phyloP scores from a whole-genome alignment of 1,140 invertebrate species.

The Dendroctonus valens region DNA sequence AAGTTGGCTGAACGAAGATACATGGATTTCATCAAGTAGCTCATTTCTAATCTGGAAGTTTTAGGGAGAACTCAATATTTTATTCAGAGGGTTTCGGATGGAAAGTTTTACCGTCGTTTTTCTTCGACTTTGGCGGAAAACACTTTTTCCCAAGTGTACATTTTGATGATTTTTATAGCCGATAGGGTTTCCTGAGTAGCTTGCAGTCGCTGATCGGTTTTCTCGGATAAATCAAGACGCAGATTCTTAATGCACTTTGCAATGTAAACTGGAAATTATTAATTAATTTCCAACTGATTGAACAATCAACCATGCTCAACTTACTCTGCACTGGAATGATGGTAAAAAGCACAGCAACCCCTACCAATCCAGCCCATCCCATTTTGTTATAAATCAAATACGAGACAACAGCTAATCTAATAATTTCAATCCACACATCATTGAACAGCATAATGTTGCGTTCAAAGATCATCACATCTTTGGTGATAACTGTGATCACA shows the following conservation, averaged over 20 bases:
- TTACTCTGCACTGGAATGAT: constrained; percentile 81
- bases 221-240: constrained; percentile 26
- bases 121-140: constrained; percentile 65
- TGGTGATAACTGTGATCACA: constrained; percentile 86
- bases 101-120: constrained; percentile 24
- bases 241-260: constrained; percentile 29
- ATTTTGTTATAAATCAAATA: constrained; percentile 76
- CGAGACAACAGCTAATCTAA: constrained; percentile 72
- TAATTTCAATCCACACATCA: constrained; percentile 76
- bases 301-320: constrained; percentile 3
- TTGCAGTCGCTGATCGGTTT: constrained; percentile 77
- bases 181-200: constrained; percentile 83
- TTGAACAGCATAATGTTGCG: constrained; percentile 66
- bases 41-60: constrained; percentile 37
- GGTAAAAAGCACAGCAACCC: constrained; percentile 72
- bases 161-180: constrained; percentile 82
- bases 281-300: not conserved
- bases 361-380: constrained; percentile 70
- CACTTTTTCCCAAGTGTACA: constrained; percentile 84
- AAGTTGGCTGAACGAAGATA: constrained; percentile 34
- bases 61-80: constrained; percentile 5
- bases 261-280: constrained; percentile 25
- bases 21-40: constrained; percentile 33
- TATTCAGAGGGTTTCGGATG: not conserved
- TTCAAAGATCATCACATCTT: constrained; percentile 78